Evolutionary conservation across 53 echinoderm and acorn worm genomes (phyloP), one percentile per base, ranked within the genome.

Genomic region (Holothuria leucospilota): DNA sequence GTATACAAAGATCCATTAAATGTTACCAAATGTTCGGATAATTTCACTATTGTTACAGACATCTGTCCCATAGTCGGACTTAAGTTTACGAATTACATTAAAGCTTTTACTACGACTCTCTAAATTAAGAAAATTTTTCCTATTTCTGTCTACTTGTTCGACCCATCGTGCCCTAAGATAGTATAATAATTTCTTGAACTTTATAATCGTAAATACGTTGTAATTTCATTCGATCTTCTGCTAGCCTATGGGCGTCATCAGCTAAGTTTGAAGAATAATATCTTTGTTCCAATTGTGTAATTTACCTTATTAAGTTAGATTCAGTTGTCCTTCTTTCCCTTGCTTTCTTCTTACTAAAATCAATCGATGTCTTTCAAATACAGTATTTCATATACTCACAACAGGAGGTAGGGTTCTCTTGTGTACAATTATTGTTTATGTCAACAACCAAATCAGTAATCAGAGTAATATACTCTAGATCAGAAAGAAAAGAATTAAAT

Each of bases 91-190:
- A n/a, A n/a, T n/a, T n/a, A n/a, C n/a, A n/a, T n/a, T n/a, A n/a
- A n/a, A n/a, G n/a, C n/a, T n/a, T n/a, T n/a, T n/a, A n/a, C n/a
- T 69, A 46, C 62, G 39, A n/a, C 15, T 85, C 40, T 85, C 85
- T 13, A 85, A 38, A 69, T 85, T 85, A 5, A 85, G 69, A 68
- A 85, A 85, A 69, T 85, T 69, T 29, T 69, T 69, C n/a, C n/a
- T n/a, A n/a, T 2, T 25, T 85, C 8, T n/a, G 18, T 81, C 81
- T 25, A 52, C 81, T 8, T 85, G 5, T 23, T 84, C 85, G 5
- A 51, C 68, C 85, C 85, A 85, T 20, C 68, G 68, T 5, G 68
- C 85, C 20, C 69, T 71, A 8, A 70, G 70, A 18, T 52, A 29
- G n/a, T 8, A 69, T 20, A 20, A 85, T 69, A 51, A 85, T 65